Conservation (phyloP, 2,888 invertebrate species). For the Diploptera punctata region DNA sequence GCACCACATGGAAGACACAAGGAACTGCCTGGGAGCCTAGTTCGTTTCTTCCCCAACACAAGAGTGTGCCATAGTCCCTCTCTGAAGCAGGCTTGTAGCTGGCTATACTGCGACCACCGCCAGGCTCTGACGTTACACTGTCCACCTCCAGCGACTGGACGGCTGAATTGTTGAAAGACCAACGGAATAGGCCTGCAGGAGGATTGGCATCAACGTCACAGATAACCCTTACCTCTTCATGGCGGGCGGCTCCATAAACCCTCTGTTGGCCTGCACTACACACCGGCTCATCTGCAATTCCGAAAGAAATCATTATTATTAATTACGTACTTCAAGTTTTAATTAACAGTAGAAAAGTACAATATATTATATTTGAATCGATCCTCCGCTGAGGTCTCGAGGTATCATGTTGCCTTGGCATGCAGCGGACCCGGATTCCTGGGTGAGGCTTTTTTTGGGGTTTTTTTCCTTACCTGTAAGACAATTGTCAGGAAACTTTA, state of each 20-base stretch:
- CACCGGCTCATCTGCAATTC: constrained; percentile 46
- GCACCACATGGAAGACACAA: constrained; percentile 47
- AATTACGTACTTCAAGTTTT: too few species aligned
- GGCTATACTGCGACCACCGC: constrained; percentile 50
- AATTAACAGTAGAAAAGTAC: too few species aligned
- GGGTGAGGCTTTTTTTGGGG: too few species aligned
- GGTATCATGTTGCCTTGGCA: too few species aligned
- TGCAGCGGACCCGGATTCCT: too few species aligned
- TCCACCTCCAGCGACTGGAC: constrained; percentile 43
- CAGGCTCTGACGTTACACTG: constrained; percentile 48
- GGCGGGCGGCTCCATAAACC: constrained; percentile 46
- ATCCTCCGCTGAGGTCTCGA: too few species aligned
- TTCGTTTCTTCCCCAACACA: constrained; percentile 47
- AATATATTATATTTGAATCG: too few species aligned
- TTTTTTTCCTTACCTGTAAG: too few species aligned
- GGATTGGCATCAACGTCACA: constrained; percentile 55
- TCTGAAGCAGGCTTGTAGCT: constrained; percentile 53
- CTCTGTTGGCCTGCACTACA: constrained; percentile 45
- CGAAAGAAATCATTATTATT: too few species aligned
- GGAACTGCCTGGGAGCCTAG: constrained; percentile 46
- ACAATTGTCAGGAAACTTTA: too few species aligned
- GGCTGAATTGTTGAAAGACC: constrained; percentile 54
- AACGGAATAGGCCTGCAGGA: constrained; percentile 49
- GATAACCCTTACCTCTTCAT: constrained; percentile 43
- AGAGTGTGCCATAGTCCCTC: constrained; percentile 46